phyloP scores from a whole-genome alignment of 64 coral and sea anemone genomes.

The Montipora cactus region DNA sequence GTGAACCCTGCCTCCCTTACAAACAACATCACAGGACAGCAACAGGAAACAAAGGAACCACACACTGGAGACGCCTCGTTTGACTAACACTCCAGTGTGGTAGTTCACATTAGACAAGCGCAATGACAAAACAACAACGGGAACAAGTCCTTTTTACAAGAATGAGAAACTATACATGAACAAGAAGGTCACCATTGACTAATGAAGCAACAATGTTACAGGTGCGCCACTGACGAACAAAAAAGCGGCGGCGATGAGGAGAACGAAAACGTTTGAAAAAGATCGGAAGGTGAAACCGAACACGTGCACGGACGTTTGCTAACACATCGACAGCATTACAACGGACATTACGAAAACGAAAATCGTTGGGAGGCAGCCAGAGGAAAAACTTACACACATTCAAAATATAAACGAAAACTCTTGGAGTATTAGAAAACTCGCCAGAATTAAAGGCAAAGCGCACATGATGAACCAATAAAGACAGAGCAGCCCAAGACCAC shows the following conservation, averaged over 20 bases:
- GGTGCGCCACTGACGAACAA: not conserved
- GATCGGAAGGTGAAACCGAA: not conserved
- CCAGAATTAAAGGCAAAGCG: not conserved
- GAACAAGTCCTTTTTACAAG: not conserved
- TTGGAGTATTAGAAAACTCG: not conserved
- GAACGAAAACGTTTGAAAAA: not conserved
- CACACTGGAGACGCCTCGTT: not conserved
- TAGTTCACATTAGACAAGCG: not conserved
- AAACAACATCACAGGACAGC: not conserved
- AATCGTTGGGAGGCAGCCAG: not conserved
- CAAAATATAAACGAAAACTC: not conserved
- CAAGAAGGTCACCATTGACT: not conserved
- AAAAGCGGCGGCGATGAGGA: not conserved
- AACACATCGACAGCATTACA: not conserved
- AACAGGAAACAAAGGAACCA: not conserved
- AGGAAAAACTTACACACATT: not conserved
- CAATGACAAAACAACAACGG: not conserved
- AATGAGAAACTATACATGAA: not conserved
- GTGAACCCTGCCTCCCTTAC: not conserved
- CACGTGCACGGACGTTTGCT: not conserved
- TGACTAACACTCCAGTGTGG: not conserved
- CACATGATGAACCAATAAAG: not conserved
- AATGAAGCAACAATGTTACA: not conserved
- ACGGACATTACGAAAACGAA: not conserved
- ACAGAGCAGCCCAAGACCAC: not conserved